Conservation (phyloP, 2,888 invertebrate species). For the Nomada hirtipes region DNA sequence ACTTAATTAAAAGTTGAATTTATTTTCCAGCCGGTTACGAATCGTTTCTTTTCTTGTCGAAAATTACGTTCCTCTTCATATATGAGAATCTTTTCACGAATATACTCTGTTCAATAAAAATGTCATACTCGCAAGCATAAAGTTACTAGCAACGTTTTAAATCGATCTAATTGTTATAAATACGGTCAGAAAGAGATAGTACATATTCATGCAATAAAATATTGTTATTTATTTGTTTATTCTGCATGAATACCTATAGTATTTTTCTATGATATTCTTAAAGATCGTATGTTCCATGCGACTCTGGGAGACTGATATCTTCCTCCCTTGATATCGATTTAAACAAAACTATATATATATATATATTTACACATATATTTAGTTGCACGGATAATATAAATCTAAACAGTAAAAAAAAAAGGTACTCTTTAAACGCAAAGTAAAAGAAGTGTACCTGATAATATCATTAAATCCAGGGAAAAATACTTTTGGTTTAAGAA, state of each 20-base stretch:
- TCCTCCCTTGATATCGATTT: background rate
- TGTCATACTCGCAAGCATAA: conserved; percentile 5
- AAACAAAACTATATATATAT: background rate
- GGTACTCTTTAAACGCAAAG: conserved; percentile 27
- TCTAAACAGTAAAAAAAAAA: conserved; percentile 11
- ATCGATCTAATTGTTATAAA: conserved; percentile 1
- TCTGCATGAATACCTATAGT: background rate
- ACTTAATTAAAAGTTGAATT: conserved; percentile 1
- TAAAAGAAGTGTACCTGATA: conserved; percentile 40
- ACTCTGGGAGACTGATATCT: too few species aligned
- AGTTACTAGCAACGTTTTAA: background rate
- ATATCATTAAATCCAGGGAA: conserved; percentile 7
- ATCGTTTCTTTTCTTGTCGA: background rate
- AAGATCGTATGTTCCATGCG: background rate
- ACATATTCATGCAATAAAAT: conserved; percentile 7
- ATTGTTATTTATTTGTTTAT: background rate
- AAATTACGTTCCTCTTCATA: conserved; percentile 1
- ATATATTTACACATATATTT: background rate
- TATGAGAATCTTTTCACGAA: background rate
- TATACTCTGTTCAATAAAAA: background rate
- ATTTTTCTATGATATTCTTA: background rate
- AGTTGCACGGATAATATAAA: conserved; percentile 3
- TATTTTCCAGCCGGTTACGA: background rate
- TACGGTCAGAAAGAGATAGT: background rate
- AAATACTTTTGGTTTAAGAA: conserved; percentile 17